Base-by-base conservation (phyloP, 1,140 invertebrate genomes). In the Drosophila pachea region DNA sequence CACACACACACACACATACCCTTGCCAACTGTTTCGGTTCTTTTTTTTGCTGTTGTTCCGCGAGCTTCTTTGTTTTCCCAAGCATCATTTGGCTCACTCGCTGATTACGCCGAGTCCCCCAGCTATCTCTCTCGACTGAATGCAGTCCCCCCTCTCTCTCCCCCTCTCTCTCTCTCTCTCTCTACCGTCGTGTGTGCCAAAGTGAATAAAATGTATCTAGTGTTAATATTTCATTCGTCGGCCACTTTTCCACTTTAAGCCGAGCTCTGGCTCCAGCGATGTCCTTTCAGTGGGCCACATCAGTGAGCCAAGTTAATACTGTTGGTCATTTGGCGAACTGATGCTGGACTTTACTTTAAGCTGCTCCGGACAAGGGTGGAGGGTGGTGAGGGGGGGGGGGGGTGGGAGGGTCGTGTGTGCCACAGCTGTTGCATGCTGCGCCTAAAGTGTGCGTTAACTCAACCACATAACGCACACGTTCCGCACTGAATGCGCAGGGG, bases 401-500 rank as follows among this genome's bases (percentile, higher is more conserved):
- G 35, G 4, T 7, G 36, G 22, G 43, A 11, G 29, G 38, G 14
- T 43, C 14, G n/a, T 14, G 40, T 43, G 72, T 52, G 66, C 62
- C 67, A 63, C 81, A 86, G 81, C 81, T 86, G 81, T 81, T 81
- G 76, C 81, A 86, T 86, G 52, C 38, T 74, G 67, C 43, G 81
- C 81, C 81, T 77, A 84, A 76, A 84, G 76, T 84, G 74, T 74
- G 81, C 81, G 76, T 68, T 70, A 61, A 74, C 63, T 76, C 70
- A 86, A 76, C 76, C 81, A 74, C 79, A 84, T 70, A 71, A 71
- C 69, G 68, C 75, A 84, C 79, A 83, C 79, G 75, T 79, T 79
- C 52, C 67, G 52, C 79, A 62, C 68, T 31, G 33, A 45, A 52
- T 45, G 52, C 8, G 42, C 42, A 38, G 33, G 53, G 22, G 29